Conservation (phyloP, 2,113 vertebrate species). For the Centropus bengalensis region DNA sequence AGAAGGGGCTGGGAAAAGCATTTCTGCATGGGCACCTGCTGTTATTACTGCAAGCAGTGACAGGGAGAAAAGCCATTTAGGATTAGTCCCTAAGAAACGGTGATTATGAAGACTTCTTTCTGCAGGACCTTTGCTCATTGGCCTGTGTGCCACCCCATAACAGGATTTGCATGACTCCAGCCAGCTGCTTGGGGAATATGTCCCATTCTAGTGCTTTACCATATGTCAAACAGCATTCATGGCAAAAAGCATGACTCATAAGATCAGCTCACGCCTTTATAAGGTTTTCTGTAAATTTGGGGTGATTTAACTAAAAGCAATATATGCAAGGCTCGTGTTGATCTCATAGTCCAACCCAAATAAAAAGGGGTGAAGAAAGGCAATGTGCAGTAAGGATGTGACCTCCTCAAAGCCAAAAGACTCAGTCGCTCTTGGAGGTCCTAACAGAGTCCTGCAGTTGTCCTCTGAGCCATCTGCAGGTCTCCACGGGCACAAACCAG, state of each 20-base stretch:
- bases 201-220: neutral
- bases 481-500: neutral
- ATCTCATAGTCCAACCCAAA: neutral
- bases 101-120: constrained; percentile 41
- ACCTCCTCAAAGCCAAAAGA: neutral
- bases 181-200: neutral
- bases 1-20: constrained; percentile 31
- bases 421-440: neutral
- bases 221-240: neutral
- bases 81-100: constrained; percentile 41
- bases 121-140: constrained; percentile 26
- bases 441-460: neutral
- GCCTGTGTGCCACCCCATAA: neutral
- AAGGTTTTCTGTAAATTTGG: constrained; percentile 23
- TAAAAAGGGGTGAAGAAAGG: neutral
- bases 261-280: neutral
- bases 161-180: constrained; percentile 15
- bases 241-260: neutral
- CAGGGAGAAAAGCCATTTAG: constrained; percentile 38
- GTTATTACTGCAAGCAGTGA: constrained; percentile 23
- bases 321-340: neutral
- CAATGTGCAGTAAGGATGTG: accelerated
- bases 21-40: constrained; percentile 45
- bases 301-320: neutral
- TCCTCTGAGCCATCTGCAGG: neutral